Conservation (phyloP, 2,888 invertebrate genomes). For the Rhamnusium bicolor region DNA sequence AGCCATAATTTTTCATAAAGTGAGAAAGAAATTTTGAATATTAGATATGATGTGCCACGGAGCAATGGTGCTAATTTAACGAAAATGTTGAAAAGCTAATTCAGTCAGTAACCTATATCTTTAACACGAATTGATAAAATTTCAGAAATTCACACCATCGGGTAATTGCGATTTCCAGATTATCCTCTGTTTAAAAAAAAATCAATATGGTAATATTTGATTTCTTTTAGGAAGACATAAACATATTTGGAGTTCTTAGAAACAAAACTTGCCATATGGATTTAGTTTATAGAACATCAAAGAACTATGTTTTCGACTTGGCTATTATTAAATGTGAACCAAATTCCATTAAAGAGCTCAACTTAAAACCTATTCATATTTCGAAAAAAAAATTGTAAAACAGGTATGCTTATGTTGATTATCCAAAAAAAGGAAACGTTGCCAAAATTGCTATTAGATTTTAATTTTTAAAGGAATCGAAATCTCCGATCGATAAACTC, state of each 20-base stretch:
- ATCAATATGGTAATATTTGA: not conserved
- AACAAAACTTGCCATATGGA: conserved; percentile 64
- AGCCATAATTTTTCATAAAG: no score
- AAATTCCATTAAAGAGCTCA: conserved; percentile 42
- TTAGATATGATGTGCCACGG: no score
- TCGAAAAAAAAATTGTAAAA: not conserved
- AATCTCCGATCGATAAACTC: no score
- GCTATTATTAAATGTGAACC: conserved; percentile 72
- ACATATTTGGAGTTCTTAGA: not conserved
- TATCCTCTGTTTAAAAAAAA: not conserved
- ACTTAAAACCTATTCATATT: conserved; percentile 9
- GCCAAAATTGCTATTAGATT: no score
- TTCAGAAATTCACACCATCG: no score
- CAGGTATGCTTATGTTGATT: not conserved
- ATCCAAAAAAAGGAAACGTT: no score
- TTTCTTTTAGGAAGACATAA: not conserved
- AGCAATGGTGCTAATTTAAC: no score
- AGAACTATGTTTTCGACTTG: conserved; percentile 72
- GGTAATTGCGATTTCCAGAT: not conserved
- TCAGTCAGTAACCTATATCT: no score
- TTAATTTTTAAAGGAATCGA: no score
- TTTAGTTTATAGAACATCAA: conserved; percentile 72
- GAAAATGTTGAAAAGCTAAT: no score
- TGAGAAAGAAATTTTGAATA: no score
- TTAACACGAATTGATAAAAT: no score